Percentiles rank a stretch among this genome's conserved stretches.
These are phyloP conservation scores for Zosterops japonicus DNA, from an alignment of 2,113 vertebrate species.

Conservation along the genomic window DNA sequence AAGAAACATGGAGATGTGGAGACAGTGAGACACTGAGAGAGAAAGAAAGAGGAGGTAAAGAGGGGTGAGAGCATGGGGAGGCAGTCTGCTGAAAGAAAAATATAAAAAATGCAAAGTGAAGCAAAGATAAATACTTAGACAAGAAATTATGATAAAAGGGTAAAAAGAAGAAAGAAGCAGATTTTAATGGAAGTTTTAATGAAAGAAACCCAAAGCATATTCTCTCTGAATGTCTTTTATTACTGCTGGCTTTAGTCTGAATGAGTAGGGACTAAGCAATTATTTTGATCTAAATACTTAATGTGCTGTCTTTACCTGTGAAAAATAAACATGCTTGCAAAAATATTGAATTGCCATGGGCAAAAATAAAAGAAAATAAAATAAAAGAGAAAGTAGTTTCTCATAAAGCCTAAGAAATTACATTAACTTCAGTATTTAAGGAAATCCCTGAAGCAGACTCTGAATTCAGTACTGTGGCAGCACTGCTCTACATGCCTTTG, in stretches of 20 bases:
- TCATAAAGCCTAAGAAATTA: not conserved
- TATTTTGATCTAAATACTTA: not conserved
- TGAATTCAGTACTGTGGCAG: not conserved
- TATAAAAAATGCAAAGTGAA: not conserved
- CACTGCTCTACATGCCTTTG: not conserved
- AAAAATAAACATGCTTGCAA: not conserved
- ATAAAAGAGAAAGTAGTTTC: not conserved
- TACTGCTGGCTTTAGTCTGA: not conserved
- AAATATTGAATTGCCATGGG: not conserved
- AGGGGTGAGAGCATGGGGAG: rapidly evolving
- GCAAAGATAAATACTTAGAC: not conserved
- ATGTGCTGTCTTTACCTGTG: not conserved
- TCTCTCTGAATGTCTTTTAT: not conserved
- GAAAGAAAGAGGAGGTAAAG: not conserved
- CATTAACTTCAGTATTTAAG: not conserved
- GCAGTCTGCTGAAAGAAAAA: not conserved
- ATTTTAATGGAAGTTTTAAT: constrained; percentile 4
- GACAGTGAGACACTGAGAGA: not conserved
- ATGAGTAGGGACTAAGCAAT: not conserved
- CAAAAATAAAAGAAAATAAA: not conserved
- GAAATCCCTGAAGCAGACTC: not conserved
- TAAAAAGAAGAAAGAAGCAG: not conserved
- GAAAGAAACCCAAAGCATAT: not conserved
- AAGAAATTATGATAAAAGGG: not conserved
- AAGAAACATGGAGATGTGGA: not conserved